Percentiles rank a stretch among this genome's conserved stretches.
Conservation (phyloP, 2,113 vertebrate species). For the Pagrus major region DNA sequence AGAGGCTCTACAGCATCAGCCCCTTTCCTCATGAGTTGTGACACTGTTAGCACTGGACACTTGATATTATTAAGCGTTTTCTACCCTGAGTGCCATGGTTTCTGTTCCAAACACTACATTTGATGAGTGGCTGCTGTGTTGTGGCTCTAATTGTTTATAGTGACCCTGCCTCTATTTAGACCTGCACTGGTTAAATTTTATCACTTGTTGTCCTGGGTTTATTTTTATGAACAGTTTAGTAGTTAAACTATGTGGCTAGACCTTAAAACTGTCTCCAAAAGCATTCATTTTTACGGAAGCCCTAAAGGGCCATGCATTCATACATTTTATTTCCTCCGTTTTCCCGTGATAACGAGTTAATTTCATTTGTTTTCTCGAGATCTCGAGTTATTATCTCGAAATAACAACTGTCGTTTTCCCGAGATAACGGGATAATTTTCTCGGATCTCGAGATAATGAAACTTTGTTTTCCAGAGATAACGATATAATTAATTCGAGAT, state of each 20-base stretch:
- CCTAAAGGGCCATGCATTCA: background rate
- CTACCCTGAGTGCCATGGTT: conserved; percentile 12
- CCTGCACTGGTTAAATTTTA: background rate
- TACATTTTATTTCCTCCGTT: too few species aligned
- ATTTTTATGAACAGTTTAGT: background rate
- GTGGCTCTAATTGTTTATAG: background rate
- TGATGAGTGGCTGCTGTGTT: background rate
- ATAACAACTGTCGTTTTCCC: too few species aligned
- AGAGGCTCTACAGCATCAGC: conserved; percentile 1
- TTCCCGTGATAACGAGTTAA: too few species aligned
- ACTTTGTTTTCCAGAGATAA: too few species aligned
- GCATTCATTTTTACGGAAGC: too few species aligned
- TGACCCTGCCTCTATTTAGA: background rate
- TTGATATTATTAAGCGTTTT: conserved; percentile 36
- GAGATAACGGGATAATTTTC: too few species aligned
- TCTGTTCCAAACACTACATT: conserved; percentile 23
- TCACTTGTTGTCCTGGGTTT: background rate
- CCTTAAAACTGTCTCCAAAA: background rate
- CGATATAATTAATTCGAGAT: too few species aligned
- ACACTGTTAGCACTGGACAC: conserved; percentile 1
- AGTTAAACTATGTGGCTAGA: background rate
- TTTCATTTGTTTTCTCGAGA: too few species aligned
- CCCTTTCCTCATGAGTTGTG: conserved; percentile 18
- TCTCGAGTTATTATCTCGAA: too few species aligned
- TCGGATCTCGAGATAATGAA: too few species aligned